phyloP scores from a whole-genome alignment of 1,140 invertebrate genomes.

The Solenopsis invicta region DNA sequence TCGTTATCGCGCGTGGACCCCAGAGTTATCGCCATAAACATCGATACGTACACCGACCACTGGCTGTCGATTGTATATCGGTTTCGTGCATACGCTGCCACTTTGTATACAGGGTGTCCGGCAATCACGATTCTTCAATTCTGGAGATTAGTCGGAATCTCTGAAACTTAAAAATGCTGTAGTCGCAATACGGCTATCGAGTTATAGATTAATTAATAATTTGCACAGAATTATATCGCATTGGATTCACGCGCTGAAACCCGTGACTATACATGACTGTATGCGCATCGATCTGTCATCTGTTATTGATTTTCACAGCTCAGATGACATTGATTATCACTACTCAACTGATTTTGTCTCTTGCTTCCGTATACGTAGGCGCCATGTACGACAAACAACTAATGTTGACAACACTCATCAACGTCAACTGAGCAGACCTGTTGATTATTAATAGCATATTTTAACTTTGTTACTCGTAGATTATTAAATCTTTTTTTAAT shows the following conservation, averaged over 20 bases:
- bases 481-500: slow-evolving; percentile 26
- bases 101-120: slow-evolving; percentile 21
- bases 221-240: neutral
- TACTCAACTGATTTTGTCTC: neutral
- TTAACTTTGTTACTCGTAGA: slow-evolving; percentile 18
- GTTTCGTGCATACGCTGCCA: slow-evolving; percentile 28
- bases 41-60: slow-evolving; percentile 43
- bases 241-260: neutral
- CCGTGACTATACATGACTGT: neutral
- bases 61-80: slow-evolving; percentile 35
- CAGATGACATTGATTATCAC: slow-evolving; percentile 1
- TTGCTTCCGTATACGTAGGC: neutral
- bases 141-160: neutral
- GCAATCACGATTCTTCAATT: slow-evolving; percentile 8
- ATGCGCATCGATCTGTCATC: slow-evolving; percentile 22
- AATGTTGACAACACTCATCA: neutral
- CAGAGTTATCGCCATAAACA: slow-evolving; percentile 71
- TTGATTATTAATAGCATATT: slow-evolving; percentile 26
- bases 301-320: slow-evolving; percentile 18
- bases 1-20: slow-evolving; percentile 56
- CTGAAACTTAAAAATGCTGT: neutral
- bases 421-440: neutral
- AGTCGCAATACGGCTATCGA: neutral
- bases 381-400: neutral
- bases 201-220: slow-evolving; percentile 3